phyloP scores from a whole-genome alignment of 1,140 invertebrate genomes.

The Schlechtendalia chinensis region DNA sequence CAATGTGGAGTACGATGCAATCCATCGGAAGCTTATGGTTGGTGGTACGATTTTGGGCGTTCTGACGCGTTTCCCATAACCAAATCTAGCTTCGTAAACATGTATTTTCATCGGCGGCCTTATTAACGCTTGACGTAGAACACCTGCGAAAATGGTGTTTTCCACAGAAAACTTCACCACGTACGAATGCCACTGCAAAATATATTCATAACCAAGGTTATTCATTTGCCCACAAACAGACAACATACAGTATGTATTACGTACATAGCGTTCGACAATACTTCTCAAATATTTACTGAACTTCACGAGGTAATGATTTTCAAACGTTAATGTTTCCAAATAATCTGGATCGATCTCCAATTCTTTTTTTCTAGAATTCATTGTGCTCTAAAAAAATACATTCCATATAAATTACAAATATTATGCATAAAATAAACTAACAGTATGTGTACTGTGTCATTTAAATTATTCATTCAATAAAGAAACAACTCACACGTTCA shows the following conservation, averaged over 20 bases:
- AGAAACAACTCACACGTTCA: no score
- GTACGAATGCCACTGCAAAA: constrained; percentile 2
- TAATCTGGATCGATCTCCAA: constrained; percentile 42
- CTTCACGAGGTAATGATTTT: constrained; percentile 24
- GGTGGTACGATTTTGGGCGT: constrained; percentile 20
- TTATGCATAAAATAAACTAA: background rate
- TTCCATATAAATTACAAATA: background rate
- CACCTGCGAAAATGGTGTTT: background rate
- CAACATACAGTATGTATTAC: background rate
- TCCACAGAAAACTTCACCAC: background rate
- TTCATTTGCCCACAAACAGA: background rate
- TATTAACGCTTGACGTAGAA: constrained; percentile 17
- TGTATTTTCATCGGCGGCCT: constrained; percentile 31
- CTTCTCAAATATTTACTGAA: constrained; percentile 31
- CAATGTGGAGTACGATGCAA: constrained; percentile 15
- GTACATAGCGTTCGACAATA: constrained; percentile 20
- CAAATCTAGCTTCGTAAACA: constrained; percentile 9
- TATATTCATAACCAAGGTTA: background rate
- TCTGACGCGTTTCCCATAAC: constrained; percentile 19
- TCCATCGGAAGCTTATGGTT: constrained; percentile 10
- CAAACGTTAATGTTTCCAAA: background rate
- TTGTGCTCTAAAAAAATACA: constrained; percentile 1
- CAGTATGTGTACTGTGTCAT: no score
- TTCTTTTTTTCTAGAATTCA: constrained; percentile 8
- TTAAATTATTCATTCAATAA: no score